A percentile compares a stretch with the other conserved stretches of the same genome.
These are phyloP conservation scores for Uromys caudimaculatus DNA, from an alignment of 2,797 vertebrate species.

Conservation along the genomic window DNA sequence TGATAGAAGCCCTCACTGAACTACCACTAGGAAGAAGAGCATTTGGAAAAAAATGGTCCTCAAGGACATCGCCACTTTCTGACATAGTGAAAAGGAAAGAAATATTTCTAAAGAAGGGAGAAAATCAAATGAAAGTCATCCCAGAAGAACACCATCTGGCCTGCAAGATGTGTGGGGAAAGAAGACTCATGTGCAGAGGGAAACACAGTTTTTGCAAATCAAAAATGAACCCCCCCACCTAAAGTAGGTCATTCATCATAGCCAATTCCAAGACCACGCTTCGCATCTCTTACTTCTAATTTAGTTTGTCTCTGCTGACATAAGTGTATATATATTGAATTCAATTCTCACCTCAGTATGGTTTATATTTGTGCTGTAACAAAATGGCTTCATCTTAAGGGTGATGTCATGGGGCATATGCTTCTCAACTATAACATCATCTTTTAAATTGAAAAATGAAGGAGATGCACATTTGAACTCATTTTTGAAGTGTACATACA, in stretches of 20 bases:
- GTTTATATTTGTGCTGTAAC: conserved; percentile 57
- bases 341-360: conserved; percentile 69
- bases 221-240: conserved; percentile 40
- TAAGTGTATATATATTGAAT: conserved; percentile 56
- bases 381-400: conserved; percentile 46
- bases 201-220: conserved; percentile 67
- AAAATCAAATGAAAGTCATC: conserved; percentile 74
- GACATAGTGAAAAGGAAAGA: conserved; percentile 56
- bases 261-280: conserved; percentile 58
- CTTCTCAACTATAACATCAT: conserved; percentile 59
- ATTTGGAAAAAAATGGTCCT: conserved; percentile 42
- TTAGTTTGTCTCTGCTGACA: conserved; percentile 58
- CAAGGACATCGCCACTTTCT: conserved; percentile 32
- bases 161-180: conserved; percentile 38
- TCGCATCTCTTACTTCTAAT: conserved; percentile 65
- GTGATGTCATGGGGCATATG: conserved; percentile 44
- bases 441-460: conserved; percentile 37
- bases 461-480: conserved; percentile 54
- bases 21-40: not conserved
- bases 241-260: conserved; percentile 72
- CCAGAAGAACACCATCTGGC: conserved; percentile 62
- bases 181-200: not conserved
- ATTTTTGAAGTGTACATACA: not conserved
- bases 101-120: conserved; percentile 55
- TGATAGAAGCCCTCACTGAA: not conserved